Base-by-base conservation (phyloP, 2,797 vertebrate genomes). In the Tokudaia muenninki region DNA sequence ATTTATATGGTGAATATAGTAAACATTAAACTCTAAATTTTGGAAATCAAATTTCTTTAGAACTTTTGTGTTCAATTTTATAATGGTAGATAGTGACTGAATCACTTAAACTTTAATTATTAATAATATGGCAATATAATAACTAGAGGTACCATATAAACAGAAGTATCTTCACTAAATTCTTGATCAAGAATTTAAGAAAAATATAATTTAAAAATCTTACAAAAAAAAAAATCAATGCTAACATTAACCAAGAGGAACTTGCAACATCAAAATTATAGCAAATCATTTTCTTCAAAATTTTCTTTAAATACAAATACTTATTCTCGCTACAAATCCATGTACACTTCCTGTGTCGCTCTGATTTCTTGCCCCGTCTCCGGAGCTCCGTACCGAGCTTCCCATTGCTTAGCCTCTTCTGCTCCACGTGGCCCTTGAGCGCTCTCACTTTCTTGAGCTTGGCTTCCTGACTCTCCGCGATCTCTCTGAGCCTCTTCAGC, bases 381-480 rank as follows among this genome's bases (percentile, higher is more conserved):
- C 24, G 0, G 17, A 94, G 10, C 9, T 47, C 59, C 99, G 99
- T 91, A 99, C 99, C 99, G 17, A 99, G 99, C 90, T 99, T 99
- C 92, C 99, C 99, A 97, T 99, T 99, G 98, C 99, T 99, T 59
- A 99, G 98, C 41, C 99, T 99, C 97, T 99, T 99, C 98, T 99
- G 99, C 81, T 99, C 99, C 98, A 99, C 99, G 0, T 99, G 99
- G 95, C 99, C 99, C 98, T 99, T 99, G 14, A 99, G 98, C 0
- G 99, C 99, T 92, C 99, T 99, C 72, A 99, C 99, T 97, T 99
- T 99, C 44, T 99, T 98, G 19, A 99, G 99, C 93, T 99, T 99
- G 79, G 99, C 99, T 98, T 99, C 99, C 98, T 99, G 99, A 98
- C 98, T 99, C 95, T 99, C 99, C 0, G 99, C 99, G 82, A 99